These are phyloP conservation scores for Thyatira batis DNA, from an alignment of 2,888 invertebrate genomes.

Conservation along the genomic window DNA sequence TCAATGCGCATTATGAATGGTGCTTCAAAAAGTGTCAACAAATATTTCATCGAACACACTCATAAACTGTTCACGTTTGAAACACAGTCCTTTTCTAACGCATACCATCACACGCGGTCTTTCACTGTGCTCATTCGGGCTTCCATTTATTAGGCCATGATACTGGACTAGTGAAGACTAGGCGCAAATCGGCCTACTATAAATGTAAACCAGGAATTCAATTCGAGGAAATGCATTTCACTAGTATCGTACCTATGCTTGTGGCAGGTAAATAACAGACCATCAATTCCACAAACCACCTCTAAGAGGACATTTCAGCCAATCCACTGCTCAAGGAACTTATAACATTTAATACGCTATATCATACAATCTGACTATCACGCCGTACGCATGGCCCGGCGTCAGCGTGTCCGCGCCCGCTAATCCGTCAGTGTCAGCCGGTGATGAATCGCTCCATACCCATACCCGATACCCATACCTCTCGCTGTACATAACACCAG, in stretches of 20 bases:
- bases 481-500: not conserved
- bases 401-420: slow-evolving; percentile 24
- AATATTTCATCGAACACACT: not conserved
- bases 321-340: too few relatives aligned
- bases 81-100: not conserved
- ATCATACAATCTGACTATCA: not conserved
- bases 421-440: slow-evolving; percentile 66
- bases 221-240: too few relatives aligned
- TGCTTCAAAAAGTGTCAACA: not conserved
- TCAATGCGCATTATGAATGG: too few relatives aligned
- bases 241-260: too few relatives aligned
- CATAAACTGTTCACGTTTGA: not conserved
- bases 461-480: not conserved
- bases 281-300: too few relatives aligned
- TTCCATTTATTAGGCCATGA: not conserved
- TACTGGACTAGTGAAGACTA: too few relatives aligned
- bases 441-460: slow-evolving; percentile 64
- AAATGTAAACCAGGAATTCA: too few relatives aligned
- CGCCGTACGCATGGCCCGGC: slow-evolving; percentile 23
- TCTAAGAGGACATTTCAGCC: too few relatives aligned
- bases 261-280: too few relatives aligned
- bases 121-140: not conserved
- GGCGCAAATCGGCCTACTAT: too few relatives aligned
- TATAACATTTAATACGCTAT: not conserved
- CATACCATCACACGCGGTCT: not conserved